Evolutionary conservation across 2,888 invertebrate species (phyloP).

Genomic region (Caradrina kadenii): DNA sequence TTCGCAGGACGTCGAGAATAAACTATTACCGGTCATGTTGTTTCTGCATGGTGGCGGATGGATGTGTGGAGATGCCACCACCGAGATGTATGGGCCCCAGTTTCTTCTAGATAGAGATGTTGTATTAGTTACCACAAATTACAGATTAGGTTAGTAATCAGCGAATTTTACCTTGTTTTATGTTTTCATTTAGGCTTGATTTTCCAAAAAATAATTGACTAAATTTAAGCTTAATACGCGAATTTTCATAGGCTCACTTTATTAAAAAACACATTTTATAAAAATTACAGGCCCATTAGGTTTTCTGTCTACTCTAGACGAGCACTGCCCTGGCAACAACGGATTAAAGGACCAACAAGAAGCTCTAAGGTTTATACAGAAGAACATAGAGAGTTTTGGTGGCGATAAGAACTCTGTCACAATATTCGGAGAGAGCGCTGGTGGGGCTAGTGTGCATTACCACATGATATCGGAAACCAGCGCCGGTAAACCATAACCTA

Average conservation of each 20-base stretch:
- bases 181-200: background rate
- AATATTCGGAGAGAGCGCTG: slow-evolving; percentile 93
- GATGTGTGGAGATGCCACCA: slow-evolving; percentile 93
- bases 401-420: slow-evolving; percentile 92
- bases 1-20: slow-evolving; percentile 69
- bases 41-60: slow-evolving; percentile 94
- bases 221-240: too few relatives aligned
- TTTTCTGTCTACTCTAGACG: slow-evolving; percentile 92
- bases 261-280: background rate
- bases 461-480: slow-evolving; percentile 92
- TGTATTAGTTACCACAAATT: slow-evolving; percentile 93
- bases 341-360: slow-evolving; percentile 92
- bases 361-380: slow-evolving; percentile 91
- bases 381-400: slow-evolving; percentile 91
- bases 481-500: slow-evolving; percentile 77
- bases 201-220: background rate
- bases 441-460: slow-evolving; percentile 92
- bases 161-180: background rate
- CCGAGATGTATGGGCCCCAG: slow-evolving; percentile 93
- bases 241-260: background rate
- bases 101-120: slow-evolving; percentile 93
- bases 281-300: slow-evolving; percentile 90
- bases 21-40: slow-evolving; percentile 92
- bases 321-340: slow-evolving; percentile 92
- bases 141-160: slow-evolving; percentile 90